These are phyloP conservation scores for Cyanistes caeruleus DNA, from an alignment of 2,113 vertebrate species.

Conservation along the genomic window DNA sequence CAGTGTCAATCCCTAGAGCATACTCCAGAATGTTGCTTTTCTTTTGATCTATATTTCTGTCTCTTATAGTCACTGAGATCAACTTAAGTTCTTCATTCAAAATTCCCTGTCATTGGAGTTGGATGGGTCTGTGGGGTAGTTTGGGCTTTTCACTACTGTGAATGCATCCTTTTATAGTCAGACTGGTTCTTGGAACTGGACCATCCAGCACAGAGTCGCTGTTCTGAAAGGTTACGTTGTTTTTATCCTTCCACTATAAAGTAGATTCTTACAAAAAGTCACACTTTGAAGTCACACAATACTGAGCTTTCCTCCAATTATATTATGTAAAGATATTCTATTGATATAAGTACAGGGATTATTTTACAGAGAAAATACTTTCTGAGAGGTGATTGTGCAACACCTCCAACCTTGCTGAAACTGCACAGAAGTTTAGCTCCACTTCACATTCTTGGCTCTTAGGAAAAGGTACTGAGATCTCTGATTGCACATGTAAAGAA, in stretches of 20 bases:
- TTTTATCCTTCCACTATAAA: not conserved
- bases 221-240: not conserved
- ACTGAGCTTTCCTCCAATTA: not conserved
- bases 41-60: not conserved
- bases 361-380: not conserved
- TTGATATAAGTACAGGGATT: not conserved
- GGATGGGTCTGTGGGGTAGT: not conserved
- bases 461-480: not conserved
- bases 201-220: not conserved
- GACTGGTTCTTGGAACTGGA: not conserved
- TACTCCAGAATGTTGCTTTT: not conserved
- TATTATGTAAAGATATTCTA: not conserved
- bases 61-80: not conserved
- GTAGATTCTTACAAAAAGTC: not conserved
- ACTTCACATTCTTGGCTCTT: not conserved
- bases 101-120: not conserved
- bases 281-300: slow-evolving; percentile 10
- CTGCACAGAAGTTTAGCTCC: not conserved
- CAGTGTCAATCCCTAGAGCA: not conserved
- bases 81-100: not conserved
- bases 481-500: accelerated
- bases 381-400: not conserved
- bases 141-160: not conserved
- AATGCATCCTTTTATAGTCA: not conserved
- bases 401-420: not conserved